Conservation (phyloP, 2,797 vertebrate genomes). For the Chaunax sp. region DNA sequence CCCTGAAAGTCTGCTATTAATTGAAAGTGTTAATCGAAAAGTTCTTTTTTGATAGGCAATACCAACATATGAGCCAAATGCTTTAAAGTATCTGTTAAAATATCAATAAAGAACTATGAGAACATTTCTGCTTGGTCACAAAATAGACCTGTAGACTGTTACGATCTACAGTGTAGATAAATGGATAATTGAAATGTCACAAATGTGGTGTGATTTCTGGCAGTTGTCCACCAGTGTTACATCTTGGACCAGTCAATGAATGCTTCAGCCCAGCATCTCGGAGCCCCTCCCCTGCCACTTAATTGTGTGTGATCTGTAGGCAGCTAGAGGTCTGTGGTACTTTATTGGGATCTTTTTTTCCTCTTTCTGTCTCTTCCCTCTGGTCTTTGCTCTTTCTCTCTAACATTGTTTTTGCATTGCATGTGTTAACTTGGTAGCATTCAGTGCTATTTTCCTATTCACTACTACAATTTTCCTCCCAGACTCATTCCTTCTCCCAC, state of each 20-base stretch:
- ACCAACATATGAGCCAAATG: not conserved
- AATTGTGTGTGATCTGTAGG: slow-evolving; percentile 96
- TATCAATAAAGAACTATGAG: not conserved
- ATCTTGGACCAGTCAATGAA: slow-evolving; percentile 54
- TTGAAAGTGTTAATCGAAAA: not conserved
- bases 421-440: slow-evolving; percentile 94
- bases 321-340: slow-evolving; percentile 93
- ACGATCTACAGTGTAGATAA: not conserved
- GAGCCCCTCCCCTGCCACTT: slow-evolving; percentile 91
- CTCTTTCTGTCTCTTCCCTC: slow-evolving; percentile 71
- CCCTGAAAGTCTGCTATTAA: slow-evolving; percentile 12
- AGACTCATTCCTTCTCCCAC: slow-evolving; percentile 56
- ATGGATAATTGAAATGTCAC: not conserved
- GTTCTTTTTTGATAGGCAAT: not conserved
- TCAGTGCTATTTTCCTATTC: slow-evolving; percentile 77
- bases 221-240: slow-evolving; percentile 23
- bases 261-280: slow-evolving; percentile 81
- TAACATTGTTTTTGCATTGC: slow-evolving; percentile 90
- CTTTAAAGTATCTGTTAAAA: not conserved
- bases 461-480: slow-evolving; percentile 57
- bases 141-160: not conserved
- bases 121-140: not conserved
- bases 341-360: slow-evolving; percentile 88
- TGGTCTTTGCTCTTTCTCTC: slow-evolving; percentile 74
- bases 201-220: slow-evolving; percentile 25